A percentile compares a stretch with the other conserved stretches of the same genome.
Conservation (phyloP, 2,797 vertebrate species). For the Lophius americanus region DNA sequence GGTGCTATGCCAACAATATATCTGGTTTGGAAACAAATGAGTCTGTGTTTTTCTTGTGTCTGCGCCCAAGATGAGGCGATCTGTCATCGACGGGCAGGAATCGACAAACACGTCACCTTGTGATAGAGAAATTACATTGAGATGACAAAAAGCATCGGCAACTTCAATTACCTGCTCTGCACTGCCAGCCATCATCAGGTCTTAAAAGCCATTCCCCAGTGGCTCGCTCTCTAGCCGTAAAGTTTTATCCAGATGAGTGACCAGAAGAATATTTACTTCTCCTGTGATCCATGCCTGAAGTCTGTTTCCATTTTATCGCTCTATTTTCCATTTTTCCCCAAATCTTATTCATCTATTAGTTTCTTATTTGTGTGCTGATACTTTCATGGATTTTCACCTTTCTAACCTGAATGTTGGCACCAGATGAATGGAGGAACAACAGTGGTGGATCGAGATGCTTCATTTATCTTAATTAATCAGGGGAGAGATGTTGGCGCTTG, state of each 20-base stretch:
- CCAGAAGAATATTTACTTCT: slow-evolving; percentile 44
- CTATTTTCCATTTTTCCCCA: not conserved
- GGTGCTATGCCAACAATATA: slow-evolving; percentile 39
- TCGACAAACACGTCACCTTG: slow-evolving; percentile 75
- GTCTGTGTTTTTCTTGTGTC: slow-evolving; percentile 63
- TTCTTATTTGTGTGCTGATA: slow-evolving; percentile 10
- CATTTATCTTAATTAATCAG: slow-evolving; percentile 76
- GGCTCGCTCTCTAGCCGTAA: slow-evolving; percentile 51
- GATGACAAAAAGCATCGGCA: slow-evolving; percentile 74
- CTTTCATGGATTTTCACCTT: slow-evolving; percentile 12
- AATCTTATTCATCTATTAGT: slow-evolving; percentile 20
- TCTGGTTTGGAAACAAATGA: slow-evolving; percentile 70
- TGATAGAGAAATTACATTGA: slow-evolving; percentile 78
- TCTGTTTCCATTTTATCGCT: slow-evolving; percentile 16
- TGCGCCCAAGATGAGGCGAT: slow-evolving; percentile 69
- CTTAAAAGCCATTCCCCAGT: slow-evolving; percentile 68
- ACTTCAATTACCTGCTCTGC: slow-evolving; percentile 73
- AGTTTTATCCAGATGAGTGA: slow-evolving; percentile 53
- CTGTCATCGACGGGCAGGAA: slow-evolving; percentile 69
- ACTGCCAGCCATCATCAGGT: slow-evolving; percentile 57
- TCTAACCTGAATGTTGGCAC: slow-evolving; percentile 25
- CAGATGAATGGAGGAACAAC: slow-evolving; percentile 43
- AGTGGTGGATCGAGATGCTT: slow-evolving; percentile 44
- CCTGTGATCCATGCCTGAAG: slow-evolving; percentile 30
- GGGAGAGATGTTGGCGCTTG: slow-evolving; percentile 39